Conservation (phyloP, 2,797 vertebrate genomes). For the Loriculus beryllinus region DNA sequence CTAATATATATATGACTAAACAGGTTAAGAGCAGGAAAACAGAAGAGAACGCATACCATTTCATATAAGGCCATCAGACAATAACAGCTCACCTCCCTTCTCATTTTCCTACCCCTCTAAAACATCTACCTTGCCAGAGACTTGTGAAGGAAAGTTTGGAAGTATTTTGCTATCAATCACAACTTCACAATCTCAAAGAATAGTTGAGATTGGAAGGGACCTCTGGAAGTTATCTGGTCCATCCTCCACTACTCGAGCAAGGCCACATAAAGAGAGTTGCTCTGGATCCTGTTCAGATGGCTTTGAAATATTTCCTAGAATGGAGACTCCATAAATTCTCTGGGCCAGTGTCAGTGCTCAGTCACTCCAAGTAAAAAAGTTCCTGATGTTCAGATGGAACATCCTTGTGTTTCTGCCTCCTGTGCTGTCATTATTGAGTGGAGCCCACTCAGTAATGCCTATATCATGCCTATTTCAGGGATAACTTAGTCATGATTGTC, state of each 20-base stretch:
- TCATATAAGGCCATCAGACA: not conserved
- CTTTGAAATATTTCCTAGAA: not conserved
- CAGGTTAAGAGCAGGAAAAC: not conserved
- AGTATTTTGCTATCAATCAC: not conserved
- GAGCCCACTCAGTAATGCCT: not conserved
- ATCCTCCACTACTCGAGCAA: rapidly evolving
- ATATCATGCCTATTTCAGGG: not conserved
- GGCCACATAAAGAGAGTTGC: not conserved
- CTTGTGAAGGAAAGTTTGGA: not conserved
- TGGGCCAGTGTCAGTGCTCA: not conserved
- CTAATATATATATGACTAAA: not conserved
- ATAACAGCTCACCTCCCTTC: not conserved
- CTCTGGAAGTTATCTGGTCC: not conserved
- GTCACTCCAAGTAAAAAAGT: not conserved
- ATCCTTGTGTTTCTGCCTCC: not conserved
- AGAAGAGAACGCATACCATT: not conserved
- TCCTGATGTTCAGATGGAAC: not conserved
- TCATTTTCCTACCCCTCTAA: not conserved
- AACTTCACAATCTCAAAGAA: not conserved
- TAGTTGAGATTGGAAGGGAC: not conserved
- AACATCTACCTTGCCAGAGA: not conserved
- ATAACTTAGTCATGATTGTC: not conserved
- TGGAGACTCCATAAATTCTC: not conserved
- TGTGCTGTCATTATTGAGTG: not conserved
- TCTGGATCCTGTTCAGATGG: not conserved